These are phyloP conservation scores for Alligator mississippiensis DNA, from an alignment of 2,113 vertebrate species.

Conservation along the genomic window DNA sequence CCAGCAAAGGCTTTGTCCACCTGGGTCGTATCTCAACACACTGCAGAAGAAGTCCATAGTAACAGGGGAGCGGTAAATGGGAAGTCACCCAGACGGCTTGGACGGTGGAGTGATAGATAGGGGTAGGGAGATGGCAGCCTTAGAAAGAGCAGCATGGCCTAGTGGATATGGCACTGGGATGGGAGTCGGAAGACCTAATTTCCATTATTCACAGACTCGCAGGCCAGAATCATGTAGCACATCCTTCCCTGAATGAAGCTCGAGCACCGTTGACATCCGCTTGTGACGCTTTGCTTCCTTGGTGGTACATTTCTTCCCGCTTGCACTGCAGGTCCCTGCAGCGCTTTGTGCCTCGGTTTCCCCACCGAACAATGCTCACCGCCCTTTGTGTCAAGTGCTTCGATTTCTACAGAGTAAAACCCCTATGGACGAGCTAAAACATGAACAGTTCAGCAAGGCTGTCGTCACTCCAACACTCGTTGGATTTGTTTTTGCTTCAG, in stretches of 20 bases:
- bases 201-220: neutral
- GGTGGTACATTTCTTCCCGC: neutral
- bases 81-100: neutral
- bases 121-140: neutral
- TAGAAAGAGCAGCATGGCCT: neutral
- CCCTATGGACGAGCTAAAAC: neutral
- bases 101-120: neutral
- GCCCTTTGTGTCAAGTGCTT: neutral
- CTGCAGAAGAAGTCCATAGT: neutral
- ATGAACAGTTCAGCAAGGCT: neutral
- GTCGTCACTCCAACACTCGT: too few relatives aligned
- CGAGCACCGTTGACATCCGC: neutral
- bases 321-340: neutral
- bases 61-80: neutral
- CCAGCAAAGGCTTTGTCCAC: too few relatives aligned
- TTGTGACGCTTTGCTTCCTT: neutral
- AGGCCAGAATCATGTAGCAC: neutral
- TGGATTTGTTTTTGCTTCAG: too few relatives aligned
- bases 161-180: rapidly evolving
- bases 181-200: neutral
- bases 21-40: too few relatives aligned
- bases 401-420: neutral
- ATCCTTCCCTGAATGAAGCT: neutral
- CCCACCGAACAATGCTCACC: neutral
- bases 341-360: neutral